A percentile compares a stretch with the other conserved stretches of the same genome.
Evolutionary conservation across 1,140 invertebrate genomes (phyloP).

Genomic region (Drosophila sp.): DNA sequence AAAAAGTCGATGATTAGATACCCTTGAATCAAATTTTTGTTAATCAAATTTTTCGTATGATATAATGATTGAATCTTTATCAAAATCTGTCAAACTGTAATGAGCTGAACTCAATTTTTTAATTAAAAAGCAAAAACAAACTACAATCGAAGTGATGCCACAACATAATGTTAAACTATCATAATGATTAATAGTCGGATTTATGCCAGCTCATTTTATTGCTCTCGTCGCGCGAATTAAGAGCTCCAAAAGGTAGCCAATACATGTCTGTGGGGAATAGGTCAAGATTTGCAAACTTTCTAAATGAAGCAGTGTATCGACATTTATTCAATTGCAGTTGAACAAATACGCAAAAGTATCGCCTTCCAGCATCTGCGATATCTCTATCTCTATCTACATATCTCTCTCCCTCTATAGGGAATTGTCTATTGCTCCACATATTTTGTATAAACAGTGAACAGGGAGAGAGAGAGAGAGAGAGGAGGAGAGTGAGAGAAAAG

Average conservation of each 20-base stretch:
- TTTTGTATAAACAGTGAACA: conserved; percentile 5
- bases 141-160: neutral
- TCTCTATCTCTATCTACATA: conserved; percentile 6
- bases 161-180: neutral
- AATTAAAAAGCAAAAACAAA: neutral
- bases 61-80: neutral
- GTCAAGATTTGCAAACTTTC: conserved; percentile 18
- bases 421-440: conserved; percentile 31
- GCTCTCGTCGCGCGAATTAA: too few relatives aligned
- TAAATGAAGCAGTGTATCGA: conserved; percentile 14
- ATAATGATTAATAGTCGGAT: conserved; percentile 18
- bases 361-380: conserved; percentile 20
- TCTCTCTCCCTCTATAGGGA: conserved; percentile 16
- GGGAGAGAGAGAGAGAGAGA: conserved; percentile 3
- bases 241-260: neutral
- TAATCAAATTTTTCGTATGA: neutral
- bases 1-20: neutral
- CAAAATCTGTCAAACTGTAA: neutral
- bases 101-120: neutral
- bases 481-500: conserved; percentile 26
- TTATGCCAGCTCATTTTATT: conserved; percentile 5
- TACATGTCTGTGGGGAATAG: neutral
- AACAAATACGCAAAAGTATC: conserved; percentile 9
- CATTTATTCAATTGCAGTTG: conserved; percentile 37
- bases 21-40: neutral